Conservation (phyloP, 2,888 invertebrate genomes). For the Pandemis corylana region DNA sequence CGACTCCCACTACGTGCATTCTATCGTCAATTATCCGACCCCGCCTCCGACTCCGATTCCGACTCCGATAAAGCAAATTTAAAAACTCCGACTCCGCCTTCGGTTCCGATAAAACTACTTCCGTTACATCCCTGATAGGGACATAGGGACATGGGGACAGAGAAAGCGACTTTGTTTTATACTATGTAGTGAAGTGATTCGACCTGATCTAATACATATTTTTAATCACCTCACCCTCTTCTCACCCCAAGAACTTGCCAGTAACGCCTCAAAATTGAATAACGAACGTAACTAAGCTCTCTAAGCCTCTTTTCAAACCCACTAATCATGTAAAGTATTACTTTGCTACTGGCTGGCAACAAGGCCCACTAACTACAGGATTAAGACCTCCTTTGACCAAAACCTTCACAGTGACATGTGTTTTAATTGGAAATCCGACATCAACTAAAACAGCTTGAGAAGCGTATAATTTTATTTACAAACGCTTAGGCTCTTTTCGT, state of each 20-base stretch:
- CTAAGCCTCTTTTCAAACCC: not conserved
- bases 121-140: too few species aligned
- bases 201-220: too few species aligned
- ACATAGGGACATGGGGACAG: too few species aligned
- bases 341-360: slow-evolving; percentile 7
- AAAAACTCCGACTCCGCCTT: too few species aligned
- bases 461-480: not conserved
- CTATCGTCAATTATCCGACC: too few species aligned
- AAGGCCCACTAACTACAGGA: slow-evolving; percentile 4
- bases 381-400: slow-evolving; percentile 25
- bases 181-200: too few species aligned
- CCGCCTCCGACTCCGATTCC: too few species aligned
- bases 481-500: not conserved
- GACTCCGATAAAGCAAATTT: too few species aligned
- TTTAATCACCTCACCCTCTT: too few species aligned
- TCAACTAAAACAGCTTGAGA: not conserved
- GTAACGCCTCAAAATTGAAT: not conserved
- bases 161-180: too few species aligned
- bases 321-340: not conserved
- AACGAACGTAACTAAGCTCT: not conserved
- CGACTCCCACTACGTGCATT: too few species aligned
- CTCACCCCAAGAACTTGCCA: not conserved
- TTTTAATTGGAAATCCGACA: slow-evolving; percentile 25
- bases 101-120: too few species aligned
- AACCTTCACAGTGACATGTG: slow-evolving; percentile 15